These are phyloP conservation scores for Zingel zingel DNA, from an alignment of 2,113 vertebrate species.

Conservation along the genomic window DNA sequence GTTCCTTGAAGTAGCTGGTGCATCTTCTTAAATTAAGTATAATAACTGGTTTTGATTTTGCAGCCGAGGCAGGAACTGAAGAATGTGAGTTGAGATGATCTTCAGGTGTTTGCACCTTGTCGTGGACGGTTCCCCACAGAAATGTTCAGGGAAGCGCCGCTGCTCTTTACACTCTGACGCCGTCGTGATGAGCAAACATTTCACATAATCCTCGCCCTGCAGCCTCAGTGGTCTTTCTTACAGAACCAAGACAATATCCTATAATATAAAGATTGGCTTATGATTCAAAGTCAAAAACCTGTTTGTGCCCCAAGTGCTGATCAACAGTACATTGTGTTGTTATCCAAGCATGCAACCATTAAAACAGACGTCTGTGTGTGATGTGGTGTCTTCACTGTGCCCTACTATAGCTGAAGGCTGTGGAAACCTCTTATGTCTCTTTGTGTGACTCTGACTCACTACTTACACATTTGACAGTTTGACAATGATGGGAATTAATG, in stretches of 20 bases:
- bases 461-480: neutral
- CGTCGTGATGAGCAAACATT: neutral
- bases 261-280: neutral
- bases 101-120: neutral
- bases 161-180: neutral
- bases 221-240: neutral
- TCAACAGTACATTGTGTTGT: neutral
- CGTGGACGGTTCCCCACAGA: neutral
- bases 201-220: neutral
- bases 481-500: conserved; percentile 26
- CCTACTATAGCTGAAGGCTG: neutral
- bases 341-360: neutral
- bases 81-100: neutral
- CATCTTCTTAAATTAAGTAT: conserved; percentile 16
- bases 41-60: conserved; percentile 29
- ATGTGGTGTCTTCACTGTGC: neutral
- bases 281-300: neutral
- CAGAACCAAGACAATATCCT: neutral
- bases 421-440: conserved; percentile 17
- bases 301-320: neutral
- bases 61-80: neutral
- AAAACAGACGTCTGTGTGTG: neutral
- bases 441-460: conserved; percentile 33
- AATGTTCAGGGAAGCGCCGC: neutral
- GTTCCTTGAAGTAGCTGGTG: neutral